Base-by-base conservation (phyloP, 2,888 invertebrate species). In the Automeris io region DNA sequence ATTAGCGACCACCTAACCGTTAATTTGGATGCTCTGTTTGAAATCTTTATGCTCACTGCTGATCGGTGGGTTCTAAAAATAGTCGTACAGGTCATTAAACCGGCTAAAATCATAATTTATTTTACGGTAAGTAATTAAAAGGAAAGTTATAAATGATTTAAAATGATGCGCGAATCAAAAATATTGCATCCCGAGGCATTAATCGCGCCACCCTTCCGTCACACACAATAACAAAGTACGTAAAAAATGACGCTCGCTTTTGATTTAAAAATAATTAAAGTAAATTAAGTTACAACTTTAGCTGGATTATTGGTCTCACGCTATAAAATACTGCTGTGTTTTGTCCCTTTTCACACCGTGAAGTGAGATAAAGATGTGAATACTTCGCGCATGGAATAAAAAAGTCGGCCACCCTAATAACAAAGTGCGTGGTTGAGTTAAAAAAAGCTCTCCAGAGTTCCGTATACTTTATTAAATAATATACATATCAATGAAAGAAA, bases 141-240 rank as follows among this genome's bases (percentile, higher is more conserved):
- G 61, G 56, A 54, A 47, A 47, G 46, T 54, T 51, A 56, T 51
- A 61, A 56, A 51, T 64, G 57, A 57, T 57, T 65, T 61, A 66
- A 65, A 44, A 41, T 40, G 52, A 46, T 23, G 44, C 35, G 50
- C 49, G 67, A 69, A 59, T 57, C 49, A 43, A 45, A 55, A 60
- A 67, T 57, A 53, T 54, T 60, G 53, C 61, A 68, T 69, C 66
- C 57, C 44, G 35, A 57, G 70, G 77, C 78, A 74, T 75, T 70
- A 76, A 77, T 76, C 62, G 54, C 55, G 47, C 55, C 70, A 66
- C 69, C 66, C 73, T 76, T 78, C 75, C 66, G 79, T 58, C 71
- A 80, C 69, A 76, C 67, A 65, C 60, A 52, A 69, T 77, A 69
- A 60, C 60, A 57, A 56, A 38, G 46, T 46, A 29, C 11, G 36